Percentiles rank a stretch among this genome's conserved stretches.
phyloP scores from a whole-genome alignment of 2,888 invertebrate genomes.

The Scrobipalpa costella region DNA sequence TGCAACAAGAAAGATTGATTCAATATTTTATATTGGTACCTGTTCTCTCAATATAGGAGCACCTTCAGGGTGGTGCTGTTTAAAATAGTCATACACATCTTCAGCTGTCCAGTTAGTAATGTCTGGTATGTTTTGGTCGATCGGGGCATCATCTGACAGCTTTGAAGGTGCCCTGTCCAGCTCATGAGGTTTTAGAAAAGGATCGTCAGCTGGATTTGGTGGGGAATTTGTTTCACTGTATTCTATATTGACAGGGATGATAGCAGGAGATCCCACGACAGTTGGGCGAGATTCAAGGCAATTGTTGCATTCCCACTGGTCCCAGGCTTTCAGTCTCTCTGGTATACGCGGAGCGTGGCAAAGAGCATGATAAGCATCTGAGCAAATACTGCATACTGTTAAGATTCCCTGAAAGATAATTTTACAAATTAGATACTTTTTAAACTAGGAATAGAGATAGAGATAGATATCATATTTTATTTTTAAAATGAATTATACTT shows the following conservation, averaged over 20 bases:
- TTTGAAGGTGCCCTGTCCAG: conserved; percentile 68
- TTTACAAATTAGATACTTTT: too few species aligned
- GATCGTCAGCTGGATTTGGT: conserved; percentile 49
- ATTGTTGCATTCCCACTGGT: conserved; percentile 87
- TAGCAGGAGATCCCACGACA: conserved; percentile 61
- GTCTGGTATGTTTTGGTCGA: conserved; percentile 88
- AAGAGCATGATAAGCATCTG: conserved; percentile 90
- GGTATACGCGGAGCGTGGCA: conserved; percentile 88
- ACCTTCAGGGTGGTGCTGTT: conserved; percentile 88
- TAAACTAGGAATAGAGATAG: too few species aligned
- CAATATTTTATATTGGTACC: conserved; percentile 66
- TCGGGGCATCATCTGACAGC: conserved; percentile 63
- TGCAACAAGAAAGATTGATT: too few species aligned
- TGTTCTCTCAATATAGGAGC: conserved; percentile 91
- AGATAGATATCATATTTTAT: too few species aligned
- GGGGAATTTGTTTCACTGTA: conserved; percentile 50
- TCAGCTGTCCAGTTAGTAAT: conserved; percentile 90
- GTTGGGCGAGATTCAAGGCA: conserved; percentile 78
- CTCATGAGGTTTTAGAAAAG: conserved; percentile 74
- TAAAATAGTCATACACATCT: conserved; percentile 91
- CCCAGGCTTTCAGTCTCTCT: conserved; percentile 79
- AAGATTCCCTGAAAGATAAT: conserved; percentile 82
- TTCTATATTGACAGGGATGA: conserved; percentile 57
- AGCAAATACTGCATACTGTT: conserved; percentile 90
- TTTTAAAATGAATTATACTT: conserved; percentile 55